These are phyloP conservation scores for Agonopterix subpropinquella DNA, from an alignment of 2,888 invertebrate species.

Conservation along the genomic window DNA sequence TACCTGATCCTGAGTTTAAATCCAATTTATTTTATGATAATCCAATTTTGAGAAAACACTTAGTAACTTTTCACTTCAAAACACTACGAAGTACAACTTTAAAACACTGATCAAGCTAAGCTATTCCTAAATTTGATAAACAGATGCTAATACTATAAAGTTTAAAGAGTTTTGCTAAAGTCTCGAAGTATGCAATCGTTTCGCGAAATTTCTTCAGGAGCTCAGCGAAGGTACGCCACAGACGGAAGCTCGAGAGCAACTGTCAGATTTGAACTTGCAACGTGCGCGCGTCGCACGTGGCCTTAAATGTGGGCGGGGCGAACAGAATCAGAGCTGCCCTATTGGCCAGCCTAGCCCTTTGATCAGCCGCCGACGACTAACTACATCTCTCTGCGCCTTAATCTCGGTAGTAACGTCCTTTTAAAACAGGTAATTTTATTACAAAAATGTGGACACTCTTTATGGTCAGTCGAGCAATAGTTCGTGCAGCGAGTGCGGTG, in stretches of 20 bases:
- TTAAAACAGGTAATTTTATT: slow-evolving; percentile 75
- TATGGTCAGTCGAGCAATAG: slow-evolving; percentile 57
- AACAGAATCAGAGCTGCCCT: slow-evolving; percentile 24
- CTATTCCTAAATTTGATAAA: slow-evolving; percentile 4
- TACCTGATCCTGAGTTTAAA: slow-evolving; percentile 19
- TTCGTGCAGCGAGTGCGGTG: slow-evolving; percentile 33
- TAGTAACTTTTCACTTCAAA: slow-evolving; percentile 1
- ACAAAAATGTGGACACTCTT: slow-evolving; percentile 67
- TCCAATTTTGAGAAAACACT: not conserved
- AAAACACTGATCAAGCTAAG: slow-evolving; percentile 7
- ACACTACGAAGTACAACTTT: not conserved
- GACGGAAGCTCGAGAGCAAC: slow-evolving; percentile 38
- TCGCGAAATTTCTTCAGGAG: slow-evolving; percentile 19
- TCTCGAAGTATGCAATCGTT: slow-evolving; percentile 24
- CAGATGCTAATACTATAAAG: slow-evolving; percentile 13
- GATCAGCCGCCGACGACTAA: slow-evolving; percentile 71
- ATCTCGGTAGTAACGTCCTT: slow-evolving; percentile 74
- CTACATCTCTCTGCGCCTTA: slow-evolving; percentile 71
- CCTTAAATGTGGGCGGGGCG: slow-evolving; percentile 48
- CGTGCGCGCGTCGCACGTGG: slow-evolving; percentile 73
- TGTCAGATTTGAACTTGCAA: slow-evolving; percentile 41
- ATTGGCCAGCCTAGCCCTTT: slow-evolving; percentile 59
- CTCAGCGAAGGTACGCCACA: slow-evolving; percentile 12
- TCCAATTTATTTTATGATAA: slow-evolving; percentile 16
- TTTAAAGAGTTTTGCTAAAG: slow-evolving; percentile 22